Evolutionary conservation across 2,888 invertebrate species (phyloP).

Genomic region (Nymphalis c-album): DNA sequence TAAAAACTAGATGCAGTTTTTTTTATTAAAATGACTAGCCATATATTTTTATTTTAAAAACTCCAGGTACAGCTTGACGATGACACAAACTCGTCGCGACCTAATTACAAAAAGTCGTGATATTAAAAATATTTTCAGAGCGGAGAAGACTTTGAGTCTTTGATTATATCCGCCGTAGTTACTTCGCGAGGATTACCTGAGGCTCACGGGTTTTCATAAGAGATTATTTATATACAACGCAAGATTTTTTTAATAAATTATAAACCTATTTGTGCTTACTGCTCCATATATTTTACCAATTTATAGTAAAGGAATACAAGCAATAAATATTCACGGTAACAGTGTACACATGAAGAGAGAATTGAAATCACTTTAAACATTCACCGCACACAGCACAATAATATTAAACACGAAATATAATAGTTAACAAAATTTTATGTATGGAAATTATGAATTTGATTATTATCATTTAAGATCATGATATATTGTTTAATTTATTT

Average conservation of each 20-base stretch:
- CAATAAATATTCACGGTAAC: too few species aligned
- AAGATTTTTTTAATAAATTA: constrained; percentile 2
- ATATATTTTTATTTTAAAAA: background rate
- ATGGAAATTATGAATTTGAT: background rate
- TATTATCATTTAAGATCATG: background rate
- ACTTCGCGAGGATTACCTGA: constrained; percentile 25
- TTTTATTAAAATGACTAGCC: too few species aligned
- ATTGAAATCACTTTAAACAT: too few species aligned
- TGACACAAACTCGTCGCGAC: constrained; percentile 26
- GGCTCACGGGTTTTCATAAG: constrained; percentile 20
- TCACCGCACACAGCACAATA: too few species aligned
- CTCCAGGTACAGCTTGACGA: constrained; percentile 19
- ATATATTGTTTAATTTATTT: constrained; percentile 2
- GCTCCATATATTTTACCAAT: background rate
- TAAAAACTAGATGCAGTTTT: too few species aligned
- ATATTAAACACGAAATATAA: too few species aligned
- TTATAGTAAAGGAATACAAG: background rate
- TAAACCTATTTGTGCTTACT: background rate
- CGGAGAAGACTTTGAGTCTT: constrained; percentile 28
- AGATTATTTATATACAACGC: constrained; percentile 10
- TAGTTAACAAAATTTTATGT: background rate
- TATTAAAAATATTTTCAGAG: constrained; percentile 35
- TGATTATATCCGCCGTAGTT: constrained; percentile 30
- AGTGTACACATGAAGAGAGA: too few species aligned
- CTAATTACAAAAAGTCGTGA: constrained; percentile 34